Conservation (phyloP, 37 sponge, comb jelly and placozoan species). For the Mnemiopsis leidyi region DNA sequence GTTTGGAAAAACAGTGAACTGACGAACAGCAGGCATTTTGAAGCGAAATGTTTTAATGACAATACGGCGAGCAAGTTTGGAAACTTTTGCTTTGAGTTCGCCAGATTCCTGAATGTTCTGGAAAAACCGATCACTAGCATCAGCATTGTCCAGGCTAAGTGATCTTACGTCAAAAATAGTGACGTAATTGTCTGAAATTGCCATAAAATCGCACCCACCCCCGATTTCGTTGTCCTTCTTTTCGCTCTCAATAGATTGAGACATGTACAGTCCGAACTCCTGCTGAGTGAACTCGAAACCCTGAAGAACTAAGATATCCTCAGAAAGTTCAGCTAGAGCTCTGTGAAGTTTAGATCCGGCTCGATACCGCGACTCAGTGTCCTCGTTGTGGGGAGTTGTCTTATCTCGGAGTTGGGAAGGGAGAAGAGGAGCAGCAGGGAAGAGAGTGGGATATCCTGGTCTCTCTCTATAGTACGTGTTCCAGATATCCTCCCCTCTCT, state of each 20-base stretch:
- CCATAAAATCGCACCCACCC: slow-evolving; percentile 3
- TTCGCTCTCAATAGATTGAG: neutral
- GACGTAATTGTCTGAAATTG: neutral
- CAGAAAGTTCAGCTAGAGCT: neutral
- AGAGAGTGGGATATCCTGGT: neutral
- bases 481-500: slow-evolving; percentile 9
- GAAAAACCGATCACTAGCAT: neutral
- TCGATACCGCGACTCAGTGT: neutral
- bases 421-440: neutral
- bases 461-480: neutral
- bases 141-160: neutral
- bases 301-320: neutral
- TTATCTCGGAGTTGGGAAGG: neutral
- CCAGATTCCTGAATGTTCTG: neutral
- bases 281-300: slow-evolving; percentile 12
- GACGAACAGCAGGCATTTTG: slow-evolving; percentile 17
- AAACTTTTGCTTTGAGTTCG: neutral
- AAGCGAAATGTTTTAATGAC: slow-evolving; percentile 18
- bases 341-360: neutral
- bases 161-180: neutral
- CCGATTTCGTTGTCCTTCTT: neutral
- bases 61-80: neutral
- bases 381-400: no score
- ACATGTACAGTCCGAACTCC: neutral
- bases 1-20: neutral